Conservation (phyloP, 2,888 invertebrate species). For the Eutolmus rufibarbis region DNA sequence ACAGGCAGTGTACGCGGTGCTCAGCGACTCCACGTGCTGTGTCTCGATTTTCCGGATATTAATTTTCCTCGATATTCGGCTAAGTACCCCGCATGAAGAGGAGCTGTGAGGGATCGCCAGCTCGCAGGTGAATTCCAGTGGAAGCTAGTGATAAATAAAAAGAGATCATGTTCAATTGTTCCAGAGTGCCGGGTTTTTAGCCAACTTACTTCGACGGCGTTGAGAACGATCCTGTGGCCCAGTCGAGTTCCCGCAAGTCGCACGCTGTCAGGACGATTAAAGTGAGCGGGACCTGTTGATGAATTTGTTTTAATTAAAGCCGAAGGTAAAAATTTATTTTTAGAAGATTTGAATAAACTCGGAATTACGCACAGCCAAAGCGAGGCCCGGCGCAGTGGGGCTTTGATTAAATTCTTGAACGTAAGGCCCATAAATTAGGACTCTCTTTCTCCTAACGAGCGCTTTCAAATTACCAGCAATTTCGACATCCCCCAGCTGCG, state of each 20-base stretch:
- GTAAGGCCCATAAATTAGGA: constrained; percentile 11
- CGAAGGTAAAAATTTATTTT: constrained; percentile 19
- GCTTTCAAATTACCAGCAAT: not conserved
- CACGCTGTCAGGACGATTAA: not conserved
- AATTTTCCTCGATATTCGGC: not conserved
- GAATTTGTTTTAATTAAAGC: constrained; percentile 26
- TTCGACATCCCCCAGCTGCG: not conserved
- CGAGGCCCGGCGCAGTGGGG: not conserved
- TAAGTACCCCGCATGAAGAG: not conserved
- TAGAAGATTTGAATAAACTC: not conserved
- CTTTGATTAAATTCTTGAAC: constrained; percentile 24
- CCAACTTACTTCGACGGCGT: not conserved
- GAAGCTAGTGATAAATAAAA: not conserved
- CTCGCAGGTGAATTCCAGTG: not conserved
- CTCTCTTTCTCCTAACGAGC: not conserved
- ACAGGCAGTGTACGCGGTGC: not conserved
- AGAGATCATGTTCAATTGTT: not conserved
- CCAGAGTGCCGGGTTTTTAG: not conserved
- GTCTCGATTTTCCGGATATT: not conserved
- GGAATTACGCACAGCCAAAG: not conserved
- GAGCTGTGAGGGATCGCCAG: not conserved
- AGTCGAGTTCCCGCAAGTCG: not conserved
- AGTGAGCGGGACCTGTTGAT: not conserved
- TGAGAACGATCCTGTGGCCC: not conserved
- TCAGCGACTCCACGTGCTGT: not conserved